These are phyloP conservation scores for Actinopyga echinites DNA, from an alignment of 53 echinoderm and acorn worm genomes.

Conservation along the genomic window DNA sequence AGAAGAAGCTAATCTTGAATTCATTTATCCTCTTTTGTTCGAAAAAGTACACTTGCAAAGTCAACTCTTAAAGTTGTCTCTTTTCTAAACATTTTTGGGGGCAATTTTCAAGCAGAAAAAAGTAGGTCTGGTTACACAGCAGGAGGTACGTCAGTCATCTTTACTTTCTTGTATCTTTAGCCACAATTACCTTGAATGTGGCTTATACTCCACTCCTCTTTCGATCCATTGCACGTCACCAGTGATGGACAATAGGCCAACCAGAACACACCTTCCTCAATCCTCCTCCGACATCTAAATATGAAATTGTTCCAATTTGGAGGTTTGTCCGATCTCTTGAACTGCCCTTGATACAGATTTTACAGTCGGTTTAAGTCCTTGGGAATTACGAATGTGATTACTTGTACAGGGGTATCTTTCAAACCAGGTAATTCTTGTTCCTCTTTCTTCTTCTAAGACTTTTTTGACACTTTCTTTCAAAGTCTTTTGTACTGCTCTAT, in stretches of 20 bases:
- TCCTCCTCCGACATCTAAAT: background rate
- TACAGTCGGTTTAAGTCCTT: slow-evolving; percentile 2
- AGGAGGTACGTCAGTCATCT: background rate
- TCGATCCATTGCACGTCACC: background rate
- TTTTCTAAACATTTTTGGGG: no score
- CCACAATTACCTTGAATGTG: background rate
- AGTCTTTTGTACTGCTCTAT: background rate
- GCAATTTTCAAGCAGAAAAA: background rate
- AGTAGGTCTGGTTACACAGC: slow-evolving; percentile 20
- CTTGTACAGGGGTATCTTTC: no score
- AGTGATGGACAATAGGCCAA: no score
- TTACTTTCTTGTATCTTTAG: background rate
- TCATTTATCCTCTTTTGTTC: no score
- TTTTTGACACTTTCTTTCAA: no score
- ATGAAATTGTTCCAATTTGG: slow-evolving; percentile 2
- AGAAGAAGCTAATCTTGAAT: no score
- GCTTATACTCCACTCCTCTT: background rate
- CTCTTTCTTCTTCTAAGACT: no score
- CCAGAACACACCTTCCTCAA: no score
- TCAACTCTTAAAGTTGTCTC: no score
- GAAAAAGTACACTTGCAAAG: no score
- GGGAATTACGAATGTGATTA: background rate
- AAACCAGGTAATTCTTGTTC: no score
- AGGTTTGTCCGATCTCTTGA: background rate
- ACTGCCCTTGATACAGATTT: slow-evolving; percentile 19